phyloP scores from a whole-genome alignment of 2,888 invertebrate genomes.

The Leptinotarsa peninsularis region DNA sequence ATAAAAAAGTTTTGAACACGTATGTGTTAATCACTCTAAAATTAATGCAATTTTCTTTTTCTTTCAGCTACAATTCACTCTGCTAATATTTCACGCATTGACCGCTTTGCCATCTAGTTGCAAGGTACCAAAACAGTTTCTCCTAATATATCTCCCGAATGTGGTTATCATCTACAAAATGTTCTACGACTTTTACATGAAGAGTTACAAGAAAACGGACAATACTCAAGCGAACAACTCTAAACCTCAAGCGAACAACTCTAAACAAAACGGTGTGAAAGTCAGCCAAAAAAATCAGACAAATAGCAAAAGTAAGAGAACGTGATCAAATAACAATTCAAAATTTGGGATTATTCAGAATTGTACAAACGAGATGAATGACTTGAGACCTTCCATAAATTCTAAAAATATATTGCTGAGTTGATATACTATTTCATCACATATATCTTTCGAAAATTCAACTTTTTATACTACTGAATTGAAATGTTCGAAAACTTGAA shows the following conservation, averaged over 20 bases:
- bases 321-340: neutral
- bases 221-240: constrained; percentile 40
- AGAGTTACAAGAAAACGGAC: constrained; percentile 67
- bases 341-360: too few species aligned
- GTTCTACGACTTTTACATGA: constrained; percentile 78
- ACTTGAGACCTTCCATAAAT: too few species aligned
- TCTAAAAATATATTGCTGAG: too few species aligned
- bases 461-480: too few species aligned
- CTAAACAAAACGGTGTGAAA: constrained; percentile 15
- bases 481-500: too few species aligned
- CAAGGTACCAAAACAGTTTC: constrained; percentile 68
- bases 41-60: constrained; percentile 26
- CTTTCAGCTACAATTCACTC: constrained; percentile 69
- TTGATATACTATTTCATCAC: too few species aligned
- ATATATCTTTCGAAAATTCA: too few species aligned
- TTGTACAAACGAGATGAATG: too few species aligned
- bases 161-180: constrained; percentile 76
- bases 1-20: too few species aligned
- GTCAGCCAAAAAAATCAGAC: constrained; percentile 11
- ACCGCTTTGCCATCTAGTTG: constrained; percentile 72
- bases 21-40: too few species aligned
- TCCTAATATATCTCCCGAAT: constrained; percentile 72
- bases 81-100: constrained; percentile 72
- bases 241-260: neutral
- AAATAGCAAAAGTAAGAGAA: neutral